Evolutionary conservation across 2,888 invertebrate genomes (phyloP).

Genomic region (Leptopilina myrica): DNA sequence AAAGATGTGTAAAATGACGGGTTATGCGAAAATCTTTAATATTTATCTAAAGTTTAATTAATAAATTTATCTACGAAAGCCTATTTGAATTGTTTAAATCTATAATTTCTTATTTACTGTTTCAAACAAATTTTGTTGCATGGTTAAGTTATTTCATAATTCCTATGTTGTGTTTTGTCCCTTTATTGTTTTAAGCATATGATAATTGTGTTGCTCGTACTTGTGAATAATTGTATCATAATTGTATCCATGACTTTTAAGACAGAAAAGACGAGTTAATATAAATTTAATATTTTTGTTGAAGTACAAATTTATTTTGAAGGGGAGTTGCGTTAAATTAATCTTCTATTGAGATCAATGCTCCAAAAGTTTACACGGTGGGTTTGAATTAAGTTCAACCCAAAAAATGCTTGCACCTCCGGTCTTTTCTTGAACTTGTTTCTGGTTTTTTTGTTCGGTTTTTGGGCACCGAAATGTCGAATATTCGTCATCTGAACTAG

Average conservation of each 20-base stretch:
- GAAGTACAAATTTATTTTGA: too few relatives aligned
- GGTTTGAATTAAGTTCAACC: too few relatives aligned
- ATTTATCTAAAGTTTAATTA: background rate
- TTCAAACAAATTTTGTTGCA: slow-evolving; percentile 73
- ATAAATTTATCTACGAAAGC: background rate
- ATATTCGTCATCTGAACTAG: too few relatives aligned
- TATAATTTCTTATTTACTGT: slow-evolving; percentile 59
- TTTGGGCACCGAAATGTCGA: too few relatives aligned
- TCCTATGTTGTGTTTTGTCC: slow-evolving; percentile 81
- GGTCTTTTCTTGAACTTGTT: too few relatives aligned
- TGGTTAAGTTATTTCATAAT: slow-evolving; percentile 75
- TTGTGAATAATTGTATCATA: slow-evolving; percentile 51
- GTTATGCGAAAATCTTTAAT: too few relatives aligned
- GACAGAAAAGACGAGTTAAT: slow-evolving; percentile 51
- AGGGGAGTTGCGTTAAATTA: too few relatives aligned
- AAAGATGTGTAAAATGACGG: too few relatives aligned
- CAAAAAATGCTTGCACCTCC: too few relatives aligned
- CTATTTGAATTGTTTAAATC: background rate
- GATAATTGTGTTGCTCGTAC: slow-evolving; percentile 57
- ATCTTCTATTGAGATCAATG: too few relatives aligned
- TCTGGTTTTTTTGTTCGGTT: too few relatives aligned
- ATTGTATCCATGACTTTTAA: slow-evolving; percentile 52
- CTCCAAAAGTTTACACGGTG: too few relatives aligned
- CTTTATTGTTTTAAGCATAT: slow-evolving; percentile 79
- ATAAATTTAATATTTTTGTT: background rate